Base-by-base conservation (phyloP, 2,888 invertebrate species). In the Drosophila kokeensis region DNA sequence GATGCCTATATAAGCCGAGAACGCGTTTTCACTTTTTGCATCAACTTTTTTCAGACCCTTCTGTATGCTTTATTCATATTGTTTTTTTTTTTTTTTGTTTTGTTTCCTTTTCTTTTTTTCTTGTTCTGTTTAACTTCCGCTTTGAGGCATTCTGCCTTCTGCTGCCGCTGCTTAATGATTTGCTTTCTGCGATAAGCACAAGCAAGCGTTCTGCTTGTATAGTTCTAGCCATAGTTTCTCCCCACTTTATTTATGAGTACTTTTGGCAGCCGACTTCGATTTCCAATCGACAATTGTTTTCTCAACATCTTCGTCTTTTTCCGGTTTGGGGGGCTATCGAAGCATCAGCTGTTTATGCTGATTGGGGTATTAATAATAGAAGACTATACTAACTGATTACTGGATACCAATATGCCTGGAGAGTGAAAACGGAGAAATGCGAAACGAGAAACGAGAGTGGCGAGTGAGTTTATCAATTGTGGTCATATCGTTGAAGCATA, bases 291-390 rank as follows among this genome's bases (percentile, higher is more conserved):
- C 69, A 72, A 68, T 69, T 67, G 64, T 71, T 73, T 32, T 29
- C 60, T 40, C 67, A 52, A 36, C 52, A 45, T 48, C 4, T 13
- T 21, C 24, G 29, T 11, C 50, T 30, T 60, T 21, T 11, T 30
- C 18, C 21, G 3, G 40, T 48, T 48, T 40, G 55, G 18, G 54
- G 50, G 34, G 15, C 52, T 81, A 79, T 83, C 79, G 73, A 64
- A 64, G 67, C 76, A 87, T 87, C 85, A 85, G 76, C 72, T 84
- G 75, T 78, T 78, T 76, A 87, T 83, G 75, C 79, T 85, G 81
- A 82, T 87, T 81, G 85, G 79, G 55, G 30, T 80, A 75, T 87
- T 82, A 85, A 81, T 86, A 83, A 76, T 71, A 69, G 61, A 53
- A 65, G 64, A 57, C 66, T 42, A 49, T 6, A 59, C 72, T 59